Evolutionary conservation across 2,888 invertebrate species (phyloP).

Genomic region (Tenthredo livida): DNA sequence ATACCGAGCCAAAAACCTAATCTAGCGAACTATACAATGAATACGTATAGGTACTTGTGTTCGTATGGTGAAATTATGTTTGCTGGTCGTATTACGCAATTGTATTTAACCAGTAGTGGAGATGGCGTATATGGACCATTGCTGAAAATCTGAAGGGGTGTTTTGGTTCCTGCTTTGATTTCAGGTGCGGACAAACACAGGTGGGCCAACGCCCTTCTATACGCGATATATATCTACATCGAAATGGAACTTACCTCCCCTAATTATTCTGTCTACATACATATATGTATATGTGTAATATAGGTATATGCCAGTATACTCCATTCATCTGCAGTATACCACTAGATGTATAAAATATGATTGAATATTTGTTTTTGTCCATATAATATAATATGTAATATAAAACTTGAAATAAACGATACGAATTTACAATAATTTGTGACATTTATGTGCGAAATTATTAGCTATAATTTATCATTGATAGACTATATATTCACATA

Average conservation of each 20-base stretch:
- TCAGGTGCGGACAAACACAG: slow-evolving; percentile 77
- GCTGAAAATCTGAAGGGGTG: slow-evolving; percentile 15
- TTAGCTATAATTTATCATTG: neutral
- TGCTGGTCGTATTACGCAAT: slow-evolving; percentile 55
- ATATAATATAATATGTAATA: neutral
- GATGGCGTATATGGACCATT: neutral
- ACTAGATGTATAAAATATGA: neutral
- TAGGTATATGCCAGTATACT: neutral
- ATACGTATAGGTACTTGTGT: neutral
- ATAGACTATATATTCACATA: neutral
- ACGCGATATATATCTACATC: neutral
- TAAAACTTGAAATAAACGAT: neutral
- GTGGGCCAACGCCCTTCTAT: slow-evolving; percentile 62
- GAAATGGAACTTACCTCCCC: neutral
- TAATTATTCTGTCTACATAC: neutral
- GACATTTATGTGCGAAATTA: neutral
- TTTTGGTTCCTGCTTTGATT: slow-evolving; percentile 65
- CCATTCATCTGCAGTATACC: neutral
- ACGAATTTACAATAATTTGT: neutral
- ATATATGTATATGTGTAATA: no score
- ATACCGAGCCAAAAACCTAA: neutral
- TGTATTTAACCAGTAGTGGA: slow-evolving; percentile 31
- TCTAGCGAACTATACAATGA: neutral
- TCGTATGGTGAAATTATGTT: slow-evolving; percentile 34
- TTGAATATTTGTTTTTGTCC: no score